A percentile compares a stretch with the other conserved stretches of the same genome.
Conservation (phyloP, 2,113 vertebrate species). For the Oenanthe oenanthe region DNA sequence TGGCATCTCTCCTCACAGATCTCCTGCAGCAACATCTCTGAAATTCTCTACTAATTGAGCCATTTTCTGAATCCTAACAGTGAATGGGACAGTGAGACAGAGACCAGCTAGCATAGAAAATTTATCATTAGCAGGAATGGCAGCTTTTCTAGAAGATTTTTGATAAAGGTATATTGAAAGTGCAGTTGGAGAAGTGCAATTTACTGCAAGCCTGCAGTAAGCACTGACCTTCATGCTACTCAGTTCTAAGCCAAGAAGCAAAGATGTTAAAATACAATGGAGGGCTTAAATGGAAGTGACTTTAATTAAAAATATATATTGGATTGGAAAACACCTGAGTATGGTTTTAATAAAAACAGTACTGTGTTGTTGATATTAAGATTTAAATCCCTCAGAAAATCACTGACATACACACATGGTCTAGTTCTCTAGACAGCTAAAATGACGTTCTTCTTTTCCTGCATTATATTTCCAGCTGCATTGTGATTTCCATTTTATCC, state of each 20-base stretch:
- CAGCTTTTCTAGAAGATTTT: constrained; percentile 21
- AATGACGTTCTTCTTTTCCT: not conserved
- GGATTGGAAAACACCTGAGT: not conserved
- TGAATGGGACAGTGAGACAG: not conserved
- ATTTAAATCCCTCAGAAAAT: constrained; percentile 1
- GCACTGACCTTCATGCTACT: not conserved
- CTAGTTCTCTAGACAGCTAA: not conserved
- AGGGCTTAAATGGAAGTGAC: not conserved
- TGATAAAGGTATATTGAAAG: not conserved
- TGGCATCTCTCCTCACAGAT: constrained; percentile 24
- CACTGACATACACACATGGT: not conserved
- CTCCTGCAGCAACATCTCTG: constrained; percentile 13
- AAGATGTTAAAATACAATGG: not conserved
- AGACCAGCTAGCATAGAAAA: not conserved
- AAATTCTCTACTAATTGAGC: constrained; percentile 39
- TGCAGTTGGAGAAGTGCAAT: not conserved
- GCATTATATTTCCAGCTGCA: not conserved
- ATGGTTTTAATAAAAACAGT: not conserved
- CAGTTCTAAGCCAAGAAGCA: not conserved
- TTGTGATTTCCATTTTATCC: not conserved
- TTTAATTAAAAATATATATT: constrained; percentile 2
- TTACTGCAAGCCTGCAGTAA: not conserved
- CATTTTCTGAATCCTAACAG: constrained; percentile 39
- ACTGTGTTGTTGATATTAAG: not conserved
- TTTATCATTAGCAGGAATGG: not conserved